These are phyloP conservation scores for Synodontis membranacea DNA, from an alignment of 2,113 vertebrate genomes.

Conservation along the genomic window DNA sequence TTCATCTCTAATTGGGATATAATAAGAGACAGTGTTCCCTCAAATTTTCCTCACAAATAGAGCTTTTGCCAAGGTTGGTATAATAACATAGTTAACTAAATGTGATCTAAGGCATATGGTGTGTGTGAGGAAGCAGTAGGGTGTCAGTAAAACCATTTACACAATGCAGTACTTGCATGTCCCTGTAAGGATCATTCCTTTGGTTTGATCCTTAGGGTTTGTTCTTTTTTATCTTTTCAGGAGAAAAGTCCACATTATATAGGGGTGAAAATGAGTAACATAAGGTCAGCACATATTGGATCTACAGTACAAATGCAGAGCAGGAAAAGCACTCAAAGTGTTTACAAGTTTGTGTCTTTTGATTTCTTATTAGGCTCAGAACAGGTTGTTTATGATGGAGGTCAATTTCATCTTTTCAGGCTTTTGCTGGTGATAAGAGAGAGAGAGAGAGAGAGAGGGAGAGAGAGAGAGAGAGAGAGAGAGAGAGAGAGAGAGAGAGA, in stretches of 20 bases:
- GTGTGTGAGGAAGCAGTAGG: background rate
- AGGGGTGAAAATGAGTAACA: constrained; percentile 8
- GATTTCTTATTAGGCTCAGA: constrained; percentile 12
- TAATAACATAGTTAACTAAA: constrained; percentile 22
- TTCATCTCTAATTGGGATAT: constrained; percentile 22
- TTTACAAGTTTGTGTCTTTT: constrained; percentile 16
- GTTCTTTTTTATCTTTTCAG: background rate
- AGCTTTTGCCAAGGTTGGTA: constrained; percentile 17
- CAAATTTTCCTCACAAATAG: constrained; percentile 27
- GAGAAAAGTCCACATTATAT: constrained; percentile 14
- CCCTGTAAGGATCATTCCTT: constrained; percentile 2
- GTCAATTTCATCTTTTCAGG: constrained; percentile 47
- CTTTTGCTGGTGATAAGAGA: constrained; percentile 26
- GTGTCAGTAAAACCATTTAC: constrained; percentile 25
- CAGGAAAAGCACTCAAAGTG: constrained; percentile 17
- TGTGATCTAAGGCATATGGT: background rate
- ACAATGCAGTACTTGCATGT: constrained; percentile 17
- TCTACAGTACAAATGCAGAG: background rate
- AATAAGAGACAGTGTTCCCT: constrained; percentile 29
- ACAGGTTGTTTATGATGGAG: constrained; percentile 30
- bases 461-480: background rate
- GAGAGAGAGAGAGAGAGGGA: background rate
- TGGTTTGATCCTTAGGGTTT: constrained; percentile 26
- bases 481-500: background rate
- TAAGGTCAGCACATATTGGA: background rate